Conservation (phyloP, 2,888 invertebrate genomes). For the Ophion obscuratus region DNA sequence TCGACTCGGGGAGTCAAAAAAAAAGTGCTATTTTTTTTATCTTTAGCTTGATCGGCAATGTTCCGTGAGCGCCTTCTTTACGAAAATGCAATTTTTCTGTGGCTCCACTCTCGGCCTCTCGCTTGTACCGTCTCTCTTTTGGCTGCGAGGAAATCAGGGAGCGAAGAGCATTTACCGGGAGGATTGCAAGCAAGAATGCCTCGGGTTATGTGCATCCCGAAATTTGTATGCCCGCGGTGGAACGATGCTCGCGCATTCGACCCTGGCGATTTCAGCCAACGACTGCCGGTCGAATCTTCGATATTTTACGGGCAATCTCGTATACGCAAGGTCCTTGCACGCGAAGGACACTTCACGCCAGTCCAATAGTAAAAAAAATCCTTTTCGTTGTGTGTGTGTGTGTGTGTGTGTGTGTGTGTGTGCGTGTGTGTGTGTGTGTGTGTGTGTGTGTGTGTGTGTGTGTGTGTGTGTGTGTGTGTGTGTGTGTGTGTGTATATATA, state of each 20-base stretch:
- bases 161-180: neutral
- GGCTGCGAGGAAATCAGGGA: neutral
- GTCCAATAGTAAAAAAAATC: neutral
- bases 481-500: neutral
- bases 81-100: too few species aligned
- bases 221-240: constrained; percentile 28
- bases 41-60: too few species aligned
- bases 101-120: too few species aligned
- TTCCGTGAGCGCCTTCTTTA: too few species aligned
- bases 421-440: too few species aligned
- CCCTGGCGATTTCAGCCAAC: constrained; percentile 36
- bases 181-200: constrained; percentile 1
- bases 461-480: neutral
- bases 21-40: too few species aligned
- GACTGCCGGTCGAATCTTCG: neutral
- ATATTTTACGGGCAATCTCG: neutral
- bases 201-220: constrained; percentile 29
- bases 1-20: too few species aligned
- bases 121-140: neutral
- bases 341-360: constrained; percentile 8
- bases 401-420: neutral
- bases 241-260: constrained; percentile 38
- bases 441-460: too few species aligned
- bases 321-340: neutral
- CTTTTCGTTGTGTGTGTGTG: too few species aligned